Percentiles rank a stretch among this genome's conserved stretches.
phyloP scores from a whole-genome alignment of 1,140 invertebrate species.

The Conus ventricosus region DNA sequence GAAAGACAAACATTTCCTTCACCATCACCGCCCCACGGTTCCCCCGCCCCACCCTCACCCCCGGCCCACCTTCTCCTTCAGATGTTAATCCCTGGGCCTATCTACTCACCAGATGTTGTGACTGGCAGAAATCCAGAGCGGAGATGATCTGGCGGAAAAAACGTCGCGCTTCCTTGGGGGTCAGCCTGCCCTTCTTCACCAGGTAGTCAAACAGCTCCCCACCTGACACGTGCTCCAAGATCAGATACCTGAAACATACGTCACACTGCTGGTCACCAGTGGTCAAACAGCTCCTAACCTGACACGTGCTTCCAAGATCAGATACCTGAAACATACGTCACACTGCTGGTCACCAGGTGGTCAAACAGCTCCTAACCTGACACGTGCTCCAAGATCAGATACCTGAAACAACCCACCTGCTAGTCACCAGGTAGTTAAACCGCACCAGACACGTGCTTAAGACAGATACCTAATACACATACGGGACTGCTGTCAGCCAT shows the following conservation, averaged over 20 bases:
- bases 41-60: background rate
- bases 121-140: conserved; percentile 96
- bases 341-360: conserved; percentile 87
- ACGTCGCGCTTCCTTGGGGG: conserved; percentile 97
- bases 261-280: background rate
- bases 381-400: conserved; percentile 98
- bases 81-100: too few relatives aligned
- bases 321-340: too few relatives aligned
- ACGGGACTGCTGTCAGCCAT: too few relatives aligned
- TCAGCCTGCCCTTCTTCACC: conserved; percentile 98
- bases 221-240: conserved; percentile 98
- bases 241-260: conserved; percentile 88
- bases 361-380: conserved; percentile 99
- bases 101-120: conserved; percentile 97
- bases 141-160: conserved; percentile 99
- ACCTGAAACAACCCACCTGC: conserved; percentile 80
- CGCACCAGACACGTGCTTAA: too few relatives aligned
- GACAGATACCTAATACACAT: too few relatives aligned
- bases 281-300: too few relatives aligned
- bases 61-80: background rate
- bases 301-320: too few relatives aligned
- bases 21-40: background rate
- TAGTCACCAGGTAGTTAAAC: too few relatives aligned
- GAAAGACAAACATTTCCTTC: background rate
- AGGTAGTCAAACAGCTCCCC: conserved; percentile 99